Evolutionary conservation across 53 echinoderm and acorn worm species (phyloP).

Genomic region (Mesocentrotus franciscanus): DNA sequence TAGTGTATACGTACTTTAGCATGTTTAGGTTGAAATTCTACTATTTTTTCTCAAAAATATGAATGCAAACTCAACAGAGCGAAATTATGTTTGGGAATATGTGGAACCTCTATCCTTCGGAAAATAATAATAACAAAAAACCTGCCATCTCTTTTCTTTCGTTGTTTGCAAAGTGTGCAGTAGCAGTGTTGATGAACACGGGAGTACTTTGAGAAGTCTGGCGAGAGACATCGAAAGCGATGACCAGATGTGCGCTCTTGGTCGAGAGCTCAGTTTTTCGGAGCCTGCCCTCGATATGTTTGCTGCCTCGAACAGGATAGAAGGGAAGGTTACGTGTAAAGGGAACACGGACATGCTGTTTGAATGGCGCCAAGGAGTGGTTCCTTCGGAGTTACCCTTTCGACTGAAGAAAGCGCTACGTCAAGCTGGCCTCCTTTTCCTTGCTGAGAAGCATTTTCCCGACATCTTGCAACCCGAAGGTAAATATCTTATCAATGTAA

Average conservation of each 20-base stretch:
- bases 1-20: too few species aligned
- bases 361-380: constrained; percentile 43
- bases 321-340: constrained; percentile 33
- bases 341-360: constrained; percentile 41
- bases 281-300: not conserved
- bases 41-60: too few species aligned
- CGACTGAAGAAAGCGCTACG: constrained; percentile 25
- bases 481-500: not conserved
- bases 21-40: too few species aligned
- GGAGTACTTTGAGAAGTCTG: not conserved
- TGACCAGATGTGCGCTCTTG: not conserved
- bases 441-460: constrained; percentile 22
- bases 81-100: too few species aligned
- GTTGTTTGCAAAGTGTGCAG: not conserved
- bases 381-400: not conserved
- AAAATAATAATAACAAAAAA: too few species aligned
- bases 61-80: too few species aligned
- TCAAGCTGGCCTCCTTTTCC: constrained; percentile 22
- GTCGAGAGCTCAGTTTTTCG: constrained; percentile 1
- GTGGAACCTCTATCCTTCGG: not conserved
- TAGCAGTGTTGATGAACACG: not conserved
- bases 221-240: constrained; percentile 45
- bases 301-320: not conserved
- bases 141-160: not conserved
- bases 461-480: constrained; percentile 5